Percentiles rank a stretch among this genome's conserved stretches.
phyloP scores from a whole-genome alignment of 2,888 invertebrate genomes.

The Drosophila meridionalis region DNA sequence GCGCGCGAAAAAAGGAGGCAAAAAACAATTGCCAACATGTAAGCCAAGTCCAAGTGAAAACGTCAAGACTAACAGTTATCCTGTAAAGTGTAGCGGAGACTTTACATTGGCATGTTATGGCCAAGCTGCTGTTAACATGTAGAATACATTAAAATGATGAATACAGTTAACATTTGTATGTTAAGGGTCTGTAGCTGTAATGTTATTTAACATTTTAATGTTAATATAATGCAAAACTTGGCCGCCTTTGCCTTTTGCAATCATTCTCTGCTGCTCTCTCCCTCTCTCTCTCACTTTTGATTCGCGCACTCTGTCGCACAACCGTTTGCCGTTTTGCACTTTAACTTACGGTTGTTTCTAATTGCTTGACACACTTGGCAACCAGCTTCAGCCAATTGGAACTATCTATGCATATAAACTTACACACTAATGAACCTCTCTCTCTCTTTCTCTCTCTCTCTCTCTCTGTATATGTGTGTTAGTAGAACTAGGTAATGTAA shows the following conservation, averaged over 20 bases:
- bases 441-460: not conserved
- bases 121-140: not conserved
- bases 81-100: conserved; percentile 13
- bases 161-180: not conserved
- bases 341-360: conserved; percentile 70
- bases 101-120: not conserved
- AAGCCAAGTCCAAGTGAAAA: conserved; percentile 14
- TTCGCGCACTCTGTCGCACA: conserved; percentile 17
- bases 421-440: conserved; percentile 5
- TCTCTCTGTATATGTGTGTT: conserved; percentile 20
- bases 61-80: conserved; percentile 21
- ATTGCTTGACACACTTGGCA: conserved; percentile 70
- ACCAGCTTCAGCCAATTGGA: conserved; percentile 60
- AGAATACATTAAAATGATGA: not conserved
- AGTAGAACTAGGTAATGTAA: conserved; percentile 46
- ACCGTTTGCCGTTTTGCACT: conserved; percentile 49
- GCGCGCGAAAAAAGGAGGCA: conserved; percentile 59
- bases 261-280: not conserved
- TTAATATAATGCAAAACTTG: conserved; percentile 14
- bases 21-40: conserved; percentile 28
- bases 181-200: not conserved
- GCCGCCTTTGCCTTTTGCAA: not conserved
- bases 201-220: conserved; percentile 7
- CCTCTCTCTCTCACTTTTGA: conserved; percentile 1
- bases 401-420: conserved; percentile 47